These are phyloP conservation scores for Cryptotis parvus DNA, from an alignment of 2,113 vertebrate species.

Conservation along the genomic window DNA sequence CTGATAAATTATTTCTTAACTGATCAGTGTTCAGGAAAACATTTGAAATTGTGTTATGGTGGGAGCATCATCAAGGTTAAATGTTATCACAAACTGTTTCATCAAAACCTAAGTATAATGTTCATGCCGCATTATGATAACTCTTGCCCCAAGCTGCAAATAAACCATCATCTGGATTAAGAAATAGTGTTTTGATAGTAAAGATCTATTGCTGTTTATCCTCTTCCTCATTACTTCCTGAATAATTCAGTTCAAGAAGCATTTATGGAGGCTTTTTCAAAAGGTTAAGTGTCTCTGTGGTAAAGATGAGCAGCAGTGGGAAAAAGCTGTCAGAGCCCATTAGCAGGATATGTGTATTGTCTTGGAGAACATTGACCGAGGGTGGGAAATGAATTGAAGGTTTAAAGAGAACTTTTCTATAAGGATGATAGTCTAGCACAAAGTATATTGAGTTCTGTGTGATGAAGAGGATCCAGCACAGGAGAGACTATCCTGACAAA, in stretches of 20 bases:
- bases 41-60: not conserved
- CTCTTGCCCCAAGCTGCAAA: not conserved
- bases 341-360: not conserved
- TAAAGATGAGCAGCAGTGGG: not conserved
- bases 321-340: not conserved
- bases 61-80: not conserved
- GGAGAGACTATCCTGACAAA: too few relatives aligned
- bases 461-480: not conserved
- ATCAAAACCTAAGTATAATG: not conserved
- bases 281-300: not conserved
- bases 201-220: not conserved
- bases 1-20: not conserved
- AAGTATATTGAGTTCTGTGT: not conserved
- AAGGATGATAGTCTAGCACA: not conserved
- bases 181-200: not conserved
- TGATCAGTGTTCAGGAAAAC: not conserved
- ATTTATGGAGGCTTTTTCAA: not conserved
- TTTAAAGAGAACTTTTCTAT: not conserved
- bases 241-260: not conserved
- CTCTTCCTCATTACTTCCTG: not conserved
- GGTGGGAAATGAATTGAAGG: not conserved
- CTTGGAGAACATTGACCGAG: too few relatives aligned
- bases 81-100: not conserved
- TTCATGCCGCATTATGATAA: not conserved
- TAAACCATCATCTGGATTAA: not conserved